Percentiles rank a stretch among this genome's conserved stretches.
These are phyloP conservation scores for Watsonalla cultraria DNA, from an alignment of 2,888 invertebrate genomes.

Conservation along the genomic window DNA sequence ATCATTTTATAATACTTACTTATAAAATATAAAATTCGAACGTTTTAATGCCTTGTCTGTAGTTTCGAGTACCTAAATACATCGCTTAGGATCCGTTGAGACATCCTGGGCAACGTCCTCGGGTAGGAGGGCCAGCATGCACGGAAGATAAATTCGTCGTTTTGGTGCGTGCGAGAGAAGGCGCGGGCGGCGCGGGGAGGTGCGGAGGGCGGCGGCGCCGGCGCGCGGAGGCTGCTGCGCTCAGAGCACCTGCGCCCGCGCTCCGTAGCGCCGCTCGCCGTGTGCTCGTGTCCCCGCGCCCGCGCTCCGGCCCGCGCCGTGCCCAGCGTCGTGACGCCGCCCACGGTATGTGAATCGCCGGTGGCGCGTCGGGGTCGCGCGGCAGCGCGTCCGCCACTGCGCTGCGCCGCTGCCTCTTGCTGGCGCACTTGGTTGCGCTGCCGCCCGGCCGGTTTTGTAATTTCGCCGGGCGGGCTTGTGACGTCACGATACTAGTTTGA, in stretches of 20 bases:
- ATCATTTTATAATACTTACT: no score
- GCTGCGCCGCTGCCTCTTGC: slow-evolving; percentile 53
- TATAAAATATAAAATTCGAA: neutral
- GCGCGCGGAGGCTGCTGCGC: slow-evolving; percentile 81
- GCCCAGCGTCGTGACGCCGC: slow-evolving; percentile 69
- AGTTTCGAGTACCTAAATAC: slow-evolving; percentile 11
- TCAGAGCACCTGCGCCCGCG: slow-evolving; percentile 85
- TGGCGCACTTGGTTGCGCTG: slow-evolving; percentile 52
- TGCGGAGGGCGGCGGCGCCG: slow-evolving; percentile 78
- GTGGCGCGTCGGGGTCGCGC: slow-evolving; percentile 74
- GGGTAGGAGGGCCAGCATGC: slow-evolving; percentile 68
- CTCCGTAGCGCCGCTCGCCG: slow-evolving; percentile 78
- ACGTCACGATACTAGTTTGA: slow-evolving; percentile 77
- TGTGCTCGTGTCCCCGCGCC: slow-evolving; percentile 70
- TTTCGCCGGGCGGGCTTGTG: slow-evolving; percentile 71
- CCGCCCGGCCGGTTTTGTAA: slow-evolving; percentile 74
- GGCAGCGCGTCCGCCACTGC: slow-evolving; percentile 75
- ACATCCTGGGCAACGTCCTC: slow-evolving; percentile 60
- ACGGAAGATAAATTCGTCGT: slow-evolving; percentile 76
- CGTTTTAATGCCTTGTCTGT: slow-evolving; percentile 1
- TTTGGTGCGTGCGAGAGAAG: slow-evolving; percentile 71
- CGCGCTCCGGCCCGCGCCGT: slow-evolving; percentile 58
- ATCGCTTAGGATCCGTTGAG: slow-evolving; percentile 20
- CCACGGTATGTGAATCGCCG: slow-evolving; percentile 68
- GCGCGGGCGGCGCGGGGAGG: slow-evolving; percentile 63